phyloP scores from a whole-genome alignment of 2,797 vertebrate genomes.

The Anniella stebbinsi region DNA sequence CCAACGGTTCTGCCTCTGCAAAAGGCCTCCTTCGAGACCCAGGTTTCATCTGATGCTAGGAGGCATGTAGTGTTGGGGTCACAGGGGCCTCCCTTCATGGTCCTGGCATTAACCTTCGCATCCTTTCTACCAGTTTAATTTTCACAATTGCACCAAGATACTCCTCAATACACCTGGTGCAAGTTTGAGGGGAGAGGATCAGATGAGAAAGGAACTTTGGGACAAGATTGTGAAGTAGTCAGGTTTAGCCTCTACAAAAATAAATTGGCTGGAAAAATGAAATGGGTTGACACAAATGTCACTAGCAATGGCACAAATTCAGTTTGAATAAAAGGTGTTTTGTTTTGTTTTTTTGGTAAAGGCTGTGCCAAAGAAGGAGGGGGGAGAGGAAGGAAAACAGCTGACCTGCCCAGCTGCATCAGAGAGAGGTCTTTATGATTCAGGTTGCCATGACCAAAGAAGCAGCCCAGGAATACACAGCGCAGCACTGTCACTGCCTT shows the following conservation, averaged over 20 bases:
- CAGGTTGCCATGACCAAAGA: background rate
- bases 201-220: background rate
- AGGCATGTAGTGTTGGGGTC: background rate
- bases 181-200: background rate
- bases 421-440: background rate
- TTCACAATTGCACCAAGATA: background rate
- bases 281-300: background rate
- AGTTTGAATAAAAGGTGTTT: background rate
- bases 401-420: background rate
- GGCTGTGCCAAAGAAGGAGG: background rate
- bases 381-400: background rate
- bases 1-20: too few species aligned
- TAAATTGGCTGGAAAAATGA: background rate
- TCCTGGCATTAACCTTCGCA: too few species aligned
- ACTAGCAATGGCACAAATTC: background rate
- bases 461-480: background rate
- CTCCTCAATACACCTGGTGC: background rate
- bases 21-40: background rate
- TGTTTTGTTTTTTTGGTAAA: background rate
- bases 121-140: background rate
- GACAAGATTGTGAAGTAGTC: background rate
- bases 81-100: background rate
- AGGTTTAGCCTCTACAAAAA: background rate
- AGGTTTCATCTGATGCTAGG: background rate
- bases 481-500: background rate